A percentile compares a stretch with the other conserved stretches of the same genome.
phyloP scores from a whole-genome alignment of 2,113 vertebrate genomes.

The Clarias gariepinus region DNA sequence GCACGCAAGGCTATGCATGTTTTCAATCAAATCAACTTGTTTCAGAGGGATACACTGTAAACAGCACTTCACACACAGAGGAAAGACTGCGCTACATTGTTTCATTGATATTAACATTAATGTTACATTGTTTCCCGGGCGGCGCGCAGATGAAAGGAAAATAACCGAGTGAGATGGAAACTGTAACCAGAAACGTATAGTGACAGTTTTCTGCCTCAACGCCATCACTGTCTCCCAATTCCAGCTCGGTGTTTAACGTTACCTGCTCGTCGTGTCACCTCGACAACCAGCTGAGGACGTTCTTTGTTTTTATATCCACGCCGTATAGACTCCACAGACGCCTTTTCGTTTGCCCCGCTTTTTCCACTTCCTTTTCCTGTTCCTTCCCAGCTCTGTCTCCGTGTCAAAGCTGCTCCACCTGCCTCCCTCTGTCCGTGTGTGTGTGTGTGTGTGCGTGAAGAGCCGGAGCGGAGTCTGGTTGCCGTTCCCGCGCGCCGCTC shows the following conservation, averaged over 20 bases:
- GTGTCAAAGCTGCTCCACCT: conserved; percentile 53
- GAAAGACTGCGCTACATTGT: neutral
- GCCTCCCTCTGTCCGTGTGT: conserved; percentile 44
- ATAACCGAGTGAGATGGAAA: neutral
- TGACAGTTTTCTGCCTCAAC: conserved; percentile 9
- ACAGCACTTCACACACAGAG: neutral
- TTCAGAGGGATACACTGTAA: neutral
- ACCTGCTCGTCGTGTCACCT: conserved; percentile 34
- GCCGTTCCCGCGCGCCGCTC: conserved; percentile 31
- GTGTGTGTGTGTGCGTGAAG: neutral
- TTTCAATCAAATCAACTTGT: neutral
- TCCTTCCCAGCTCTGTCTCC: conserved; percentile 42
- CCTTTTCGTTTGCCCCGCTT: neutral
- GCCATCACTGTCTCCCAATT: neutral
- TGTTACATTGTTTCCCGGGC: neutral
- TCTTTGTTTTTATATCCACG: conserved; percentile 35
- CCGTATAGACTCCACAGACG: conserved; percentile 26
- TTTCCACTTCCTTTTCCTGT: conserved; percentile 16
- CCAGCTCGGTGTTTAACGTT: conserved; percentile 3
- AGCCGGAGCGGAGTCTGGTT: neutral
- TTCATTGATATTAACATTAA: neutral
- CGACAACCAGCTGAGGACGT: neutral
- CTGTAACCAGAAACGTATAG: neutral
- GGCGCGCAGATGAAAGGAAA: neutral
- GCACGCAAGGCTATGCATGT: neutral